phyloP scores from a whole-genome alignment of 2,113 vertebrate genomes.

The Phrynosoma blainvillii region DNA sequence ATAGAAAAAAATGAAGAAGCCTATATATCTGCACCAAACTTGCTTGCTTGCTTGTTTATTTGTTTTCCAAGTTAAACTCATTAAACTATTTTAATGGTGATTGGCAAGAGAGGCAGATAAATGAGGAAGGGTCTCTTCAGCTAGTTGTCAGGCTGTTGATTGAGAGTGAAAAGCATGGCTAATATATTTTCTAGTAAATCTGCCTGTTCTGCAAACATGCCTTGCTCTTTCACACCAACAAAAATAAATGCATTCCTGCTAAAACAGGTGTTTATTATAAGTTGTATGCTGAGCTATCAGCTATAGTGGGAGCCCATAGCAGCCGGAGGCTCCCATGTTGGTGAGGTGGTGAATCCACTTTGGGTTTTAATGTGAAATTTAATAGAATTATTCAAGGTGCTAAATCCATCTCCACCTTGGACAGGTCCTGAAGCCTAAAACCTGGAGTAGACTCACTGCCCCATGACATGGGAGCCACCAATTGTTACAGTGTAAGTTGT shows the following conservation, averaged over 20 bases:
- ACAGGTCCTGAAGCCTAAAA: too few relatives aligned
- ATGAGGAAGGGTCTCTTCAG: constrained; percentile 47
- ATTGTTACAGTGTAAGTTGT: background rate
- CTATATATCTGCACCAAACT: constrained; percentile 43
- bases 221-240: constrained; percentile 25
- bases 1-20: constrained; percentile 21
- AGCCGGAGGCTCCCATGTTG: too few relatives aligned
- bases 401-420: too few relatives aligned
- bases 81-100: constrained; percentile 57
- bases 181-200: constrained; percentile 58
- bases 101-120: constrained; percentile 46
- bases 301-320: background rate
- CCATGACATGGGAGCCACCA: too few relatives aligned
- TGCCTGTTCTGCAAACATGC: constrained; percentile 57
- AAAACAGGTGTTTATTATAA: constrained; percentile 19
- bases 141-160: constrained; percentile 38
- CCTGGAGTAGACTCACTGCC: too few relatives aligned
- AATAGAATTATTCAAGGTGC: too few relatives aligned
- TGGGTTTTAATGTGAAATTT: too few relatives aligned
- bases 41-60: background rate
- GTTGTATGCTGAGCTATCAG: background rate
- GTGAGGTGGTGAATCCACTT: too few relatives aligned
- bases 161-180: constrained; percentile 60
- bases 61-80: constrained; percentile 52
- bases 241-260: constrained; percentile 18